These are phyloP conservation scores for Zaprionus ornatus DNA, from an alignment of 1,140 invertebrate species.

Conservation along the genomic window DNA sequence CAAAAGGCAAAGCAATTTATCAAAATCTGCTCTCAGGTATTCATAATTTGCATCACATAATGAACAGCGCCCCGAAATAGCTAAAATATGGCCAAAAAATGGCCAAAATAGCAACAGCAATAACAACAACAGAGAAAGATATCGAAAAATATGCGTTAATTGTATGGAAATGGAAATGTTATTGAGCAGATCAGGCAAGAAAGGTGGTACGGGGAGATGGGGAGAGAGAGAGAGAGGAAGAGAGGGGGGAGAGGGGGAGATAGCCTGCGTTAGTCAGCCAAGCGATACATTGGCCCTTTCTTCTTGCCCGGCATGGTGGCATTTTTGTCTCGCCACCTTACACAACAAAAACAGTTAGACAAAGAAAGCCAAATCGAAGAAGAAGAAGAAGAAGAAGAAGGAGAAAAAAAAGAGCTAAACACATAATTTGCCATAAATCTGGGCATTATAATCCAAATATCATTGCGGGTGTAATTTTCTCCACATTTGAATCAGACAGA, in stretches of 20 bases:
- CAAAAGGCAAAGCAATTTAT: slow-evolving; percentile 63
- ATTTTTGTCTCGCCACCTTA: slow-evolving; percentile 46
- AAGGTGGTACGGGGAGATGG: neutral
- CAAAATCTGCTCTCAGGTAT: slow-evolving; percentile 60
- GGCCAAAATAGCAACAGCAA: slow-evolving; percentile 24
- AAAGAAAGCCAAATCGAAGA: slow-evolving; percentile 7
- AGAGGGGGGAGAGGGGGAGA: neutral
- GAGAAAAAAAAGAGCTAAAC: slow-evolving; percentile 1
- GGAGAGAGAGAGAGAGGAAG: neutral
- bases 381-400: neutral
- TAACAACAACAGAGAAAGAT: neutral
- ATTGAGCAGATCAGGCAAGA: slow-evolving; percentile 36
- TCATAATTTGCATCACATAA: slow-evolving; percentile 80
- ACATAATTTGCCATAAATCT: slow-evolving; percentile 48
- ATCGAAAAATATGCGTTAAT: slow-evolving; percentile 67
- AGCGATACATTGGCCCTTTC: slow-evolving; percentile 72
- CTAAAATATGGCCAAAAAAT: slow-evolving; percentile 48
- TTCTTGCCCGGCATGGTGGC: slow-evolving; percentile 14
- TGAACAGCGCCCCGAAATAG: slow-evolving; percentile 56
- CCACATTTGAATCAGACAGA: slow-evolving; percentile 24
- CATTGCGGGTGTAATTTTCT: slow-evolving; percentile 50
- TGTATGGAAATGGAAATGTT: slow-evolving; percentile 71
- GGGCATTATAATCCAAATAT: slow-evolving; percentile 44
- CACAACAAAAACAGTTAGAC: slow-evolving; percentile 25
- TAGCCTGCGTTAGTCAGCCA: slow-evolving; percentile 17